Conservation (phyloP, 2,888 invertebrate genomes). For the Apantesis nais region DNA sequence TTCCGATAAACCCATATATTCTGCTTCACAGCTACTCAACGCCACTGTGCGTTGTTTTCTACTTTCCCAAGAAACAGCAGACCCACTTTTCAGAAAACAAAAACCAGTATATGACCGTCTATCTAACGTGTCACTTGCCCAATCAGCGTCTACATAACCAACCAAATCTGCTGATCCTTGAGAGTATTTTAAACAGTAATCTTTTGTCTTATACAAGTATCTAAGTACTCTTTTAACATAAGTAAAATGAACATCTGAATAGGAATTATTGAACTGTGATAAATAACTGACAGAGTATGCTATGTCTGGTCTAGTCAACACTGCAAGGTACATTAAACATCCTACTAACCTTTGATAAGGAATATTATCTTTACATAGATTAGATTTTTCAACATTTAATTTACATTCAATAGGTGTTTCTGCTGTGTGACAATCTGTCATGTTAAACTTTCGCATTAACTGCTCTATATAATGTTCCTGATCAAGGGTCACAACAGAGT, state of each 20-base stretch:
- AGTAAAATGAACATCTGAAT: constrained; percentile 23
- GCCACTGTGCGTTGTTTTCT: constrained; percentile 52
- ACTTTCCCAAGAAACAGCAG: constrained; percentile 50
- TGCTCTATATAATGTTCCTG: too few relatives aligned
- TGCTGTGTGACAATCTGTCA: too few relatives aligned
- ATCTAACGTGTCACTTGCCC: constrained; percentile 29
- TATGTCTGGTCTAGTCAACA: constrained; percentile 30
- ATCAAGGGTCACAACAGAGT: too few relatives aligned
- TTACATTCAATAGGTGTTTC: constrained; percentile 23
- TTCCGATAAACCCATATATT: constrained; percentile 25
- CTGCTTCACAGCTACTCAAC: constrained; percentile 36
- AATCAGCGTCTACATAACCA: constrained; percentile 39
- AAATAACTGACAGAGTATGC: constrained; percentile 26
- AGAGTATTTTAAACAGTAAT: constrained; percentile 23
- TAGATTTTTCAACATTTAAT: constrained; percentile 23
- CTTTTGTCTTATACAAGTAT: constrained; percentile 27
- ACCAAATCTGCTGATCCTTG: neutral
- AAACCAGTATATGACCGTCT: constrained; percentile 65
- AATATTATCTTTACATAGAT: constrained; percentile 13
- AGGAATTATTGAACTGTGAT: constrained; percentile 29
- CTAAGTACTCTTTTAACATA: constrained; percentile 21
- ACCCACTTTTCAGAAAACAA: constrained; percentile 30
- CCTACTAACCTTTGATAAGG: constrained; percentile 32
- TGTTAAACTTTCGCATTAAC: too few relatives aligned
- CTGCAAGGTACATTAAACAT: constrained; percentile 27